Base-by-base conservation (phyloP, 2,113 vertebrate genomes). In the Callochromis pleurospilus region DNA sequence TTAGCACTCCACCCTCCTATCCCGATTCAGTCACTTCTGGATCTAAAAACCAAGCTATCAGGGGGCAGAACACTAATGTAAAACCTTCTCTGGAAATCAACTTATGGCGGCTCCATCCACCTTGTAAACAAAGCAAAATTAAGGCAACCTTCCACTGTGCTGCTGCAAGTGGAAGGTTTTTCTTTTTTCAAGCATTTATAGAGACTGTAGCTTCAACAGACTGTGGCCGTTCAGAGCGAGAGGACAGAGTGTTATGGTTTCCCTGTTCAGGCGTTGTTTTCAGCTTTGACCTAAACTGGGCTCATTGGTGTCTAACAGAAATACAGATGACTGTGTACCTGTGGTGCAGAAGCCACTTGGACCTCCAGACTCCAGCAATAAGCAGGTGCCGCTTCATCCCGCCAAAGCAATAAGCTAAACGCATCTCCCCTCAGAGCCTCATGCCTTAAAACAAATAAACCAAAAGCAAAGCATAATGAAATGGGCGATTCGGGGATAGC, bases 401-500 rank as follows among this genome's bases (percentile, higher is more conserved):
- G 38, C 80, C 88, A 83, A 88, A 88, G 89, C 89, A 92, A 89
- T 90, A 92, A 91, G 85, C 80, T 86, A 82, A 93, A 26, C 85
- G 58, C 33, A 10, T 89, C 87, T 81, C 85, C 73, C 83, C 79
- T 81, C 2, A 5, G 85, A 85, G 89, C 42, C 47, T 79, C 33
- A 17, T 56, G 90, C 81, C 81, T 89, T 89, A 86, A 92, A 92
- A 90, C 80, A 87, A 94, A 92, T 92, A 91, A 90, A 90, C 77
- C 12, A 4, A 5, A 58, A 90, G 90, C 47, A 86, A 40, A 84
- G 83, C 84, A 56, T 92, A 92, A 94, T 93, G 87, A 93, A 92
- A 92, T 90, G 87, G 88, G 70, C 80, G 62, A 90, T 91, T 89
- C 84, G 92, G 75, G 79, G 56, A 80, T 58, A 87, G 86, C 84